Conservation (phyloP, 2,888 invertebrate species). For the Dasypogon diadema region DNA sequence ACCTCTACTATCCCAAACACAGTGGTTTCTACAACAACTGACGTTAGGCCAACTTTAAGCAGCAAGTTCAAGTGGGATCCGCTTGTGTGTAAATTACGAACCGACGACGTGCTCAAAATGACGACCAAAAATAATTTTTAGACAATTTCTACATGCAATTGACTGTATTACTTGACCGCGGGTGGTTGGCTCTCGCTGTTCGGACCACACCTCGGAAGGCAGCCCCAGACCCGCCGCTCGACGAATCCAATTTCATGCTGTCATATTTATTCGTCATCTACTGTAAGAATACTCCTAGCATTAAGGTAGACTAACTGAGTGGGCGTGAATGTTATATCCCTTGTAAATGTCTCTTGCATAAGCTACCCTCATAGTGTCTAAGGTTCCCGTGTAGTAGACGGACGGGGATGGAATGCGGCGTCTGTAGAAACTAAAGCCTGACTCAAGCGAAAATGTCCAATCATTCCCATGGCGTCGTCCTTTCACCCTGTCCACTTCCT, state of each 20-base stretch:
- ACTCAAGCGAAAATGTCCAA: conserved; percentile 2
- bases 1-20: conserved; percentile 70
- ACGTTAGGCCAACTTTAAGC: background rate
- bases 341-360: conserved; percentile 32
- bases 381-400: background rate
- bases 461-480: background rate
- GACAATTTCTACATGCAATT: conserved; percentile 1
- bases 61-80: background rate
- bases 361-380: conserved; percentile 30
- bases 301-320: conserved; percentile 11
- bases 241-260: conserved; percentile 23
- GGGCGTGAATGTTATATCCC: conserved; percentile 16
- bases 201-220: background rate
- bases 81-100: conserved; percentile 16
- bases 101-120: conserved; percentile 12
- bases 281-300: conserved; percentile 38
- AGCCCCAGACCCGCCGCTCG: background rate
- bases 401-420: conserved; percentile 2
- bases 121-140: conserved; percentile 32
- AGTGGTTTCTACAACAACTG: conserved; percentile 68
- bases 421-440: background rate
- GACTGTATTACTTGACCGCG: background rate
- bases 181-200: background rate
- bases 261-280: conserved; percentile 48
- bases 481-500: background rate